Evolutionary conservation across 2,888 invertebrate species (phyloP), one percentile per base, ranked within the genome.

Genomic region (Drosophila sordidapex): DNA sequence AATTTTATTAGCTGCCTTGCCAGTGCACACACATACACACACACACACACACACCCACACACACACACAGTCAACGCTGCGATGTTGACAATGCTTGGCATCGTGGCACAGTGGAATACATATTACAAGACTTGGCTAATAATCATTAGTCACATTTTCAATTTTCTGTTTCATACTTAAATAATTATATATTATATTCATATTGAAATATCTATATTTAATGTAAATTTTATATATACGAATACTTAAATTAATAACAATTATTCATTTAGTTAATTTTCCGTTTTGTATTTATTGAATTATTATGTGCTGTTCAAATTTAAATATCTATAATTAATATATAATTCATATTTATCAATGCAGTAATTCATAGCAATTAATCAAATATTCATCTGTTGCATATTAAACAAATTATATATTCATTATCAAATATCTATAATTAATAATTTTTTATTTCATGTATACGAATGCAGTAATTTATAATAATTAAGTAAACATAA

Each of bases 1-100:
- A 85, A 84, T 87, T 87, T 87, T 87, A 87, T 87, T 87, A 87
- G 87, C 89, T 89, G 89, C 86, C 82, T 79, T 69, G 52, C 63
- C 69, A 64, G 48, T 60, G 64, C 29, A 59, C 65, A 53, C 59
- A 65, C 40, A 65, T 58, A 49, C 35, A 36, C 49, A 72, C 40
- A 66, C 25, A 59, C 65, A 53, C 59, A 65, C 40, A 65, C 58
- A 49, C 35, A 36, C 49, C 40, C 7, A 43, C 46, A 56, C 21
- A 27, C 18, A 18, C n/a, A 35, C 15, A 51, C 61, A 48, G 53
- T 43, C 62, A 51, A 13, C 53, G 43, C 54, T 72, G 53, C 68
- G 69, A 18, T 63, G 63, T 70, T 84, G 80, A 84, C 82, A 80
- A 82, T 74, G 71, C 58, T 65, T 56, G 21, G 36, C 60, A 70